Conservation (phyloP, 2,113 vertebrate genomes). For the Arvicanthis niloticus region DNA sequence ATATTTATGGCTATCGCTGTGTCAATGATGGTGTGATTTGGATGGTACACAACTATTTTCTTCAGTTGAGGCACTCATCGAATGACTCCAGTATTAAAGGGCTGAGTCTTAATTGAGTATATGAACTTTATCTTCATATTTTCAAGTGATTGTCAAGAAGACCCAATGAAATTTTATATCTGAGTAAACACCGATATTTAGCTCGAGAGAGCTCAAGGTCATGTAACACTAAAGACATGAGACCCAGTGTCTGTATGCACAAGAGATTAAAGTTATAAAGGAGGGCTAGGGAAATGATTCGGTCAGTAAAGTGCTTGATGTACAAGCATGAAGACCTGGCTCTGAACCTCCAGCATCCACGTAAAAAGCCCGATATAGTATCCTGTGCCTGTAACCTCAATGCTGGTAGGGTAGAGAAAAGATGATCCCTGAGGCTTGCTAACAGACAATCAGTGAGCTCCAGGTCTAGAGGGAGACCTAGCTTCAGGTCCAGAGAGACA, state of each 20-base stretch:
- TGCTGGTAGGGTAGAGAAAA: not conserved
- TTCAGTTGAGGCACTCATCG: not conserved
- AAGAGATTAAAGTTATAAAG: constrained; percentile 4
- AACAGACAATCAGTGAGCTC: not conserved
- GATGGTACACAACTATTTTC: constrained; percentile 30
- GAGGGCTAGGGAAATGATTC: not conserved
- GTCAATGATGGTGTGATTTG: constrained; percentile 44
- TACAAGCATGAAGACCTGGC: not conserved
- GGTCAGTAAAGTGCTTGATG: not conserved
- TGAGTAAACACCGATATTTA: not conserved
- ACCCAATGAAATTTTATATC: constrained; percentile 6
- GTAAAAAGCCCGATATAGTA: not conserved
- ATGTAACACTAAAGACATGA: not conserved
- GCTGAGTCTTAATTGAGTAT: not conserved
- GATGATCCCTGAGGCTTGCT: too few relatives aligned
- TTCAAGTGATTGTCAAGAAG: constrained; percentile 8
- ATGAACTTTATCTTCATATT: constrained; percentile 43
- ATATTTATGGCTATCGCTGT: constrained; percentile 65
- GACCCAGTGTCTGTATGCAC: not conserved
- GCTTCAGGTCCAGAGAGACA: not conserved
- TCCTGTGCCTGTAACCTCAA: not conserved
- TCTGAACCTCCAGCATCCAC: not conserved
- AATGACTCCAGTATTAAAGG: constrained; percentile 24
- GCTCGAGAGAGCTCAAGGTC: constrained; percentile 35
- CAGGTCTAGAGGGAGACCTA: not conserved